phyloP scores from a whole-genome alignment of 2,797 vertebrate species.

The Anableps anableps region DNA sequence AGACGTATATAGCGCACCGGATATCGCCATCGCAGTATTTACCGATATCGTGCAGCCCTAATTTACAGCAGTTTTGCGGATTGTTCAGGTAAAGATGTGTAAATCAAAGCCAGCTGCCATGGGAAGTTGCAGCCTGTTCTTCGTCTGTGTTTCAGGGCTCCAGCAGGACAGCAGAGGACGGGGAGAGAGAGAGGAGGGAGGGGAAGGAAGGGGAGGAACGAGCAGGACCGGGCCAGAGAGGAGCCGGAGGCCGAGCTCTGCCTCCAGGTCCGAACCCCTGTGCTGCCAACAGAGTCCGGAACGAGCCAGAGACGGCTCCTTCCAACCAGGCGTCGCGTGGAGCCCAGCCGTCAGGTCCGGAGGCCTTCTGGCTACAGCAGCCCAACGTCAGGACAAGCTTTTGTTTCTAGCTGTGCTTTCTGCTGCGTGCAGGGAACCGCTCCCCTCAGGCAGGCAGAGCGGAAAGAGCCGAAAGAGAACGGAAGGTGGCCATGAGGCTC shows the following conservation, averaged over 20 bases:
- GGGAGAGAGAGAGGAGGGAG: constrained; percentile 88
- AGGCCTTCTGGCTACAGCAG: no score
- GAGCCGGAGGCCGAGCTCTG: constrained; percentile 87
- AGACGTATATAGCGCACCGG: no score
- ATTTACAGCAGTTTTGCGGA: no score
- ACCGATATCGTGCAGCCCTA: no score
- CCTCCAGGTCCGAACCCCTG: constrained; percentile 89
- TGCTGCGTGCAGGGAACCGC: constrained; percentile 85
- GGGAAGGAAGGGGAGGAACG: constrained; percentile 78
- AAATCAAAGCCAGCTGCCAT: not conserved
- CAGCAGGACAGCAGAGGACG: constrained; percentile 90
- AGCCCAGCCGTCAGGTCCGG: constrained; percentile 90
- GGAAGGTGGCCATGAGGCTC: constrained; percentile 97
- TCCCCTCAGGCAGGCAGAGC: constrained; percentile 89
- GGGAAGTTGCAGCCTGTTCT: not conserved
- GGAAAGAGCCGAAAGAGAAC: constrained; percentile 93
- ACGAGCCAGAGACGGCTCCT: constrained; percentile 87
- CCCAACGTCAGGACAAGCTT: not conserved
- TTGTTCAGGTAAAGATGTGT: no score
- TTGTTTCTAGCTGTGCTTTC: not conserved
- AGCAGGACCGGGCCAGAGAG: constrained; percentile 82
- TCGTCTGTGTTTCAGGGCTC: constrained; percentile 83
- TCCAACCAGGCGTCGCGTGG: constrained; percentile 89
- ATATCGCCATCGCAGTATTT: no score
- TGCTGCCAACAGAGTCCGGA: constrained; percentile 90